These are phyloP conservation scores for Blastobasis lacticolella DNA, from an alignment of 2,888 invertebrate genomes.

Conservation along the genomic window DNA sequence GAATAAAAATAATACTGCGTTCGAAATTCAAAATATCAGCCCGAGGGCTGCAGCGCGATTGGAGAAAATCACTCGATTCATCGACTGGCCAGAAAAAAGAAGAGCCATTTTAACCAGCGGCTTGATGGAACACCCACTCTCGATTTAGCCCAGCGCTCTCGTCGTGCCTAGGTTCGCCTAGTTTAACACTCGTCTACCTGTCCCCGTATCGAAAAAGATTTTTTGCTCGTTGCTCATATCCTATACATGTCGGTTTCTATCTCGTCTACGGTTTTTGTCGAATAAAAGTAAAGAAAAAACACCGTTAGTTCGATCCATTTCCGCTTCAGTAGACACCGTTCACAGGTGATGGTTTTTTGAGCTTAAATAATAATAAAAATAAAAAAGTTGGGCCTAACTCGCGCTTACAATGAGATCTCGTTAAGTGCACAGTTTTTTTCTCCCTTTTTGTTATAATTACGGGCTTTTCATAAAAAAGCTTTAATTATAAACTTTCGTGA, in stretches of 20 bases:
- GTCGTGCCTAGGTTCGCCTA: not conserved
- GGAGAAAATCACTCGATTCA: slow-evolving; percentile 18
- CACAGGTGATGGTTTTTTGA: slow-evolving; percentile 63
- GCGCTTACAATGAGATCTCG: slow-evolving; percentile 51
- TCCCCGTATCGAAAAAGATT: slow-evolving; percentile 28
- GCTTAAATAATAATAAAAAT: slow-evolving; percentile 62
- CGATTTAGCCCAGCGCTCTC: not conserved
- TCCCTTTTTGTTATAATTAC: slow-evolving; percentile 38
- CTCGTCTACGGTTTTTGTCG: slow-evolving; percentile 58
- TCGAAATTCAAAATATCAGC: slow-evolving; percentile 62
- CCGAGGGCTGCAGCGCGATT: slow-evolving; percentile 32
- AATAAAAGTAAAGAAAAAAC: slow-evolving; percentile 50
- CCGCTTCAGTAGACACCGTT: slow-evolving; percentile 62
- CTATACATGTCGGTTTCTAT: slow-evolving; percentile 59
- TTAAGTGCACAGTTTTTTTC: slow-evolving; percentile 48
- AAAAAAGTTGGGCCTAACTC: slow-evolving; percentile 39
- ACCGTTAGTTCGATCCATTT: slow-evolving; percentile 68
- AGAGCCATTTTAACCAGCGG: not conserved
- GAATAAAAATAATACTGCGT: slow-evolving; percentile 43
- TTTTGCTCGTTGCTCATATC: slow-evolving; percentile 51
- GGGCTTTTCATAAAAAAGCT: slow-evolving; percentile 25
- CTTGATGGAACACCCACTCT: not conserved
- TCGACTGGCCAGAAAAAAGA: not conserved
- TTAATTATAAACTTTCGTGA: slow-evolving; percentile 14
- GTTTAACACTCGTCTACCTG: slow-evolving; percentile 9